Base-by-base conservation (phyloP, 2,113 vertebrate genomes). In the Xiphophorus couchianus region DNA sequence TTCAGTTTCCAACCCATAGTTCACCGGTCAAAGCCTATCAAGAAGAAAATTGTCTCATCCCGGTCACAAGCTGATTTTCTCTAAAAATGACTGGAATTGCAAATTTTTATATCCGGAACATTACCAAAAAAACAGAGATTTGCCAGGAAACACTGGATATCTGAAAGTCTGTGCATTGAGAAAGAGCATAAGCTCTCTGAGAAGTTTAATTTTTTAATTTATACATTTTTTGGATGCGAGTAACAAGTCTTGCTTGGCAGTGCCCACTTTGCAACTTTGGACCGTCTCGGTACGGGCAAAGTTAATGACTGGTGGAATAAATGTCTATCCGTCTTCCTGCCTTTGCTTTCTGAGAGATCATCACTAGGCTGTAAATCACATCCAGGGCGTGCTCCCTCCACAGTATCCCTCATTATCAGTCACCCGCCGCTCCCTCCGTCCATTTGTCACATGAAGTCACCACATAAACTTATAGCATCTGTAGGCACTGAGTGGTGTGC, bases 381-480 rank as follows among this genome's bases (percentile, higher is more conserved):
- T 60, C 33, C 35, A 8, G 73, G 74, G 51, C 1, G 30, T 62
- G 63, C 62, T 77, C 80, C 71, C 15, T 65, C 71, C 27, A 33
- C 86, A 76, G 30, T 48, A 62, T 35, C 63, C 48, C 62, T 73
- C 75, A 76, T 63, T 7, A 83, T 86, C 69, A n/a, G 28, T 88
- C 82, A 83, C 66, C 71, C 44, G 8, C 78, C 19, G 73, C 74
- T 62, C 68, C 42, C 69, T 30, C 30, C 11, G 35, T 66, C 39
- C 81, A 86, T 88, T 80, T 77, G 69, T 87, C 90, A 88, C 80
- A 51, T 66, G 67, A 71, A 69, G 74, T 84, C 68, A 14, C 17
- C 22, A 68, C 73, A 66, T 61, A 63, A 84, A 81, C 78, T n/a
- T 78, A 82, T 75, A 69, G 82, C 60, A 80, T 71, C n/a, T 62